Evolutionary conservation across 2,888 invertebrate species (phyloP).

Genomic region (Nemotelus pantherinus): DNA sequence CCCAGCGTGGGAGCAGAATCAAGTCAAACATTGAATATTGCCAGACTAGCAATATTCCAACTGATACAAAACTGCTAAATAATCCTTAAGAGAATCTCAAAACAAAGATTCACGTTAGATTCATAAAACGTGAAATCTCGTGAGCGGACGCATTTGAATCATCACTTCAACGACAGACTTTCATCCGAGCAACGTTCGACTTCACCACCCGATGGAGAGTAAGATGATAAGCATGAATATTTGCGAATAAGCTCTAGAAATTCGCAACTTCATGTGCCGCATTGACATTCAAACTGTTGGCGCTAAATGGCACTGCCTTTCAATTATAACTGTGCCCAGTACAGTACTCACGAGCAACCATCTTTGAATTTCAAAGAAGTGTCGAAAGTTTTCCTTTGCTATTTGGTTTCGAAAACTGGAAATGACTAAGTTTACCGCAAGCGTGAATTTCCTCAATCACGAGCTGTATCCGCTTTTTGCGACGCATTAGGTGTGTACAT

Average conservation of each 20-base stretch:
- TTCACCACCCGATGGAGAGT: background rate
- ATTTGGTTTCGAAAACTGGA: background rate
- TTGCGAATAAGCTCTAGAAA: constrained; percentile 20
- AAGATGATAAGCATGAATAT: constrained; percentile 3
- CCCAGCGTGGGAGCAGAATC: no score
- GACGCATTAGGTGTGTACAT: background rate
- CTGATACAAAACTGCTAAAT: no score
- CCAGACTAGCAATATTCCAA: no score
- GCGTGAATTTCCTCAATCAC: background rate
- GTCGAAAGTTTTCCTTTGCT: constrained; percentile 13
- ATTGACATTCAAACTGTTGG: background rate
- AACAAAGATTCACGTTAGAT: background rate
- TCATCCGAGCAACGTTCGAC: background rate
- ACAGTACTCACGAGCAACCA: constrained; percentile 2
- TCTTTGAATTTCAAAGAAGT: background rate
- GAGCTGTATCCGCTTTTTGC: background rate
- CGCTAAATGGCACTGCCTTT: constrained; percentile 13
- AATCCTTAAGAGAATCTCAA: background rate
- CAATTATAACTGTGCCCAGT: constrained; percentile 5
- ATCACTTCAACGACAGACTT: constrained; percentile 24
- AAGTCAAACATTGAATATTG: no score
- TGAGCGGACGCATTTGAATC: constrained; percentile 13
- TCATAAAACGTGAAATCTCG: background rate
- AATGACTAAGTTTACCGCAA: background rate
- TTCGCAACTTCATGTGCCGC: constrained; percentile 21